phyloP scores from a whole-genome alignment of 2,888 invertebrate species.

The Acleris holmiana region DNA sequence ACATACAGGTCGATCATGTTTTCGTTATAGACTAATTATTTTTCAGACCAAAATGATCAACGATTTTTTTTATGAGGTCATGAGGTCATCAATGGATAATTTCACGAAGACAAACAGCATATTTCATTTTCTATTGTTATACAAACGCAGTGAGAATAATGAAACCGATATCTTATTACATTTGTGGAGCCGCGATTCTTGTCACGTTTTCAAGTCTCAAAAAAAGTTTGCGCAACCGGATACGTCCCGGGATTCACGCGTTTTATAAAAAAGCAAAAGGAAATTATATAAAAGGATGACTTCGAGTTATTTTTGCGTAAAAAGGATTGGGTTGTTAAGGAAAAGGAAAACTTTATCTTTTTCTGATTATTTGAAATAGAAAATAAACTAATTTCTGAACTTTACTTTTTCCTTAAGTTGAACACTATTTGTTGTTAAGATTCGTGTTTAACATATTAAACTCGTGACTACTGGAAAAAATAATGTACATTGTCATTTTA shows the following conservation, averaged over 20 bases:
- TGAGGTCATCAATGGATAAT: background rate
- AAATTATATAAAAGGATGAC: conserved; percentile 17
- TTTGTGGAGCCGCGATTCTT: conserved; percentile 44
- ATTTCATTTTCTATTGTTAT: conserved; percentile 2
- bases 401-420: no score
- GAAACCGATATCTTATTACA: conserved; percentile 29
- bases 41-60: background rate
- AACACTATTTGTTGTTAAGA: no score
- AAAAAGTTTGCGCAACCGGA: conserved; percentile 42
- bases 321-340: no score
- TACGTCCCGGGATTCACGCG: conserved; percentile 26
- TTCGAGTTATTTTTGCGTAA: background rate
- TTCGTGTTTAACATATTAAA: no score
- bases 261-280: conserved; percentile 20
- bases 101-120: background rate
- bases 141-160: conserved; percentile 15
- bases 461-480: no score
- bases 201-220: conserved; percentile 53
- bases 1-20: no score
- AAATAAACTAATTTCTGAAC: no score
- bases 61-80: conserved; percentile 17
- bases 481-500: no score
- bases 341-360: no score
- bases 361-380: no score
- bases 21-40: background rate